A percentile compares a stretch with the other conserved stretches of the same genome.
Evolutionary conservation across 2,113 vertebrate genomes (phyloP).

Genomic region (Ophthalmolycus amberensis): DNA sequence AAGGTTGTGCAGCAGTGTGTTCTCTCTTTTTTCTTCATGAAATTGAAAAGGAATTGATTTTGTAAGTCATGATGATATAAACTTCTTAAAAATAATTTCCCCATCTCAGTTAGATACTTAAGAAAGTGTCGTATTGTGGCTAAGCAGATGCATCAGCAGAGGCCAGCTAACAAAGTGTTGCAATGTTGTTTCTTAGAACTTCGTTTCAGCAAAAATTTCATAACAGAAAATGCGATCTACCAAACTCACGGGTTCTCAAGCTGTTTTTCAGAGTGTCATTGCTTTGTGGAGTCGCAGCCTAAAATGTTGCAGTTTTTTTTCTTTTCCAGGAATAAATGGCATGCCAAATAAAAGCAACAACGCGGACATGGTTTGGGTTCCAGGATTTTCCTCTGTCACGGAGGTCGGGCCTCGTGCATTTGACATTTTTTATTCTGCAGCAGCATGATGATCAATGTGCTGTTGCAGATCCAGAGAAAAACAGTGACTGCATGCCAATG

Average conservation of each 20-base stretch:
- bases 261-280: neutral
- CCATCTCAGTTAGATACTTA: neutral
- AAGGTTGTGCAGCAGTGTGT: neutral
- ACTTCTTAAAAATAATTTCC: no score
- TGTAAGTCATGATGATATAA: neutral
- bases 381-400: slow-evolving; percentile 12
- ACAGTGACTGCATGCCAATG: neutral
- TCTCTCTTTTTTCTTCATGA: neutral
- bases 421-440: slow-evolving; percentile 29
- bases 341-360: slow-evolving; percentile 6
- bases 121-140: neutral
- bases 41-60: neutral
- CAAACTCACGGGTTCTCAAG: neutral
- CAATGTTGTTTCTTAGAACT: neutral
- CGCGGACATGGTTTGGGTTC: slow-evolving; percentile 14
- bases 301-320: neutral
- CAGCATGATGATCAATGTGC: neutral
- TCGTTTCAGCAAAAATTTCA: neutral
- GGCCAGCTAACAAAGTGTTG: no score
- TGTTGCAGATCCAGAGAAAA: neutral
- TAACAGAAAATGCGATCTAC: neutral
- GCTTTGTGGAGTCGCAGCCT: neutral
- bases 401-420: neutral
- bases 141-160: no score
- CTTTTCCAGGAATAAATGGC: neutral